phyloP scores from a whole-genome alignment of 2,888 invertebrate genomes.

The Hirtodrosophila confusa region DNA sequence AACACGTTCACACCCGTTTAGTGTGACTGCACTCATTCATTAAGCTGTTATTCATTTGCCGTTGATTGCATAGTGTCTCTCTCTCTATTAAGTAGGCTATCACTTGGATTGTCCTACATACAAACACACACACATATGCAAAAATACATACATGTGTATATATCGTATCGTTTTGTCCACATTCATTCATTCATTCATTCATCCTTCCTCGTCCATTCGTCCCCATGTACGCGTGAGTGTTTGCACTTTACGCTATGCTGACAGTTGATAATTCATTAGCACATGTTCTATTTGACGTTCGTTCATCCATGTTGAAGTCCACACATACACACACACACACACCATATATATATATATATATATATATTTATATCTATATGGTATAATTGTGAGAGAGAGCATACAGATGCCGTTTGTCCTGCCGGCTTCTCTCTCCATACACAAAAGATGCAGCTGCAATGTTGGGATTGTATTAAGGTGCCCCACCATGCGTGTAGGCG shows the following conservation, averaged over 20 bases:
- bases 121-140: constrained; percentile 11
- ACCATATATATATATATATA: constrained; percentile 5
- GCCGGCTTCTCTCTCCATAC: constrained; percentile 1
- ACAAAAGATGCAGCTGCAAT: too few relatives aligned
- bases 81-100: constrained; percentile 47
- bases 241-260: constrained; percentile 73
- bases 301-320: constrained; percentile 67
- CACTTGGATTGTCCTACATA: constrained; percentile 48
- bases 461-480: too few relatives aligned
- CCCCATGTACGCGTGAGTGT: constrained; percentile 61
- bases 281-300: constrained; percentile 77
- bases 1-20: constrained; percentile 15
- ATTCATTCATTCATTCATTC: constrained; percentile 21
- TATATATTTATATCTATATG: constrained; percentile 1
- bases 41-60: constrained; percentile 53
- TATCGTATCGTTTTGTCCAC: constrained; percentile 12
- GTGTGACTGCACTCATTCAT: constrained; percentile 41
- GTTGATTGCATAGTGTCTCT: constrained; percentile 38
- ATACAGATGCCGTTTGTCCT: constrained; percentile 26
- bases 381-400: constrained; percentile 8
- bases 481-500: too few relatives aligned
- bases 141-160: constrained; percentile 3
- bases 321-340: constrained; percentile 30
- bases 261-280: constrained; percentile 76
- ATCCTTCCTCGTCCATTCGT: constrained; percentile 3